phyloP scores from a whole-genome alignment of 1,140 invertebrate genomes.

The Yoshiicerus persimilis region DNA sequence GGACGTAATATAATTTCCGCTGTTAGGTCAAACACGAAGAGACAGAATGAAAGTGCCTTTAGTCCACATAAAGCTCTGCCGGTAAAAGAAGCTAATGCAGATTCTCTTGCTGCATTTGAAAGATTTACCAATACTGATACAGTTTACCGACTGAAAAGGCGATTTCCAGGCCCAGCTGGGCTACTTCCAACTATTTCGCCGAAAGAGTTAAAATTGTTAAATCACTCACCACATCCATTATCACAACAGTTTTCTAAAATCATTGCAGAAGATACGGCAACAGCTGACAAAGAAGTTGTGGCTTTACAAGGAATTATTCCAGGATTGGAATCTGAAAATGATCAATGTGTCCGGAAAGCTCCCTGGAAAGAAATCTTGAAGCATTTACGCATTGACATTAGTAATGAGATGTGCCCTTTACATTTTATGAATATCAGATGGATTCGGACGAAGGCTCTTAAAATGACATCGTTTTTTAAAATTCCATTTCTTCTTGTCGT shows the following conservation, averaged over 20 bases:
- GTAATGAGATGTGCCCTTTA: neutral
- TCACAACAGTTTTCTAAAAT: neutral
- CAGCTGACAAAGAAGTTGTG: neutral
- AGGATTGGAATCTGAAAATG: neutral
- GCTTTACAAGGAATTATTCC: neutral
- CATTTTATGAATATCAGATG: slow-evolving; percentile 35
- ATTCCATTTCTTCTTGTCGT: slow-evolving; percentile 36
- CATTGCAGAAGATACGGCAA: neutral
- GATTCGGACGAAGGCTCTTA: slow-evolving; percentile 14
- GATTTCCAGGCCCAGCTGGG: slow-evolving; percentile 39
- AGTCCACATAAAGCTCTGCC: neutral
- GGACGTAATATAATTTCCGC: neutral
- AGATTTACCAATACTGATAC: neutral
- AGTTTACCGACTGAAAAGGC: neutral
- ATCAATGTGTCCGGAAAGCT: neutral
- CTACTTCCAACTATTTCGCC: slow-evolving; percentile 20
- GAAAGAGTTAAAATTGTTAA: neutral
- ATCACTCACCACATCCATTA: neutral
- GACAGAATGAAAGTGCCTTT: neutral
- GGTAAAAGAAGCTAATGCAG: neutral
- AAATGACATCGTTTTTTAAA: neutral
- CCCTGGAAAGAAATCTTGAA: slow-evolving; percentile 28
- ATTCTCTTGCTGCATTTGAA: neutral
- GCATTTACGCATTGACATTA: neutral
- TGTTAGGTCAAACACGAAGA: too few relatives aligned